These are phyloP conservation scores for Echinarachnius parma DNA, from an alignment of 53 echinoderm and acorn worm genomes.

Conservation along the genomic window DNA sequence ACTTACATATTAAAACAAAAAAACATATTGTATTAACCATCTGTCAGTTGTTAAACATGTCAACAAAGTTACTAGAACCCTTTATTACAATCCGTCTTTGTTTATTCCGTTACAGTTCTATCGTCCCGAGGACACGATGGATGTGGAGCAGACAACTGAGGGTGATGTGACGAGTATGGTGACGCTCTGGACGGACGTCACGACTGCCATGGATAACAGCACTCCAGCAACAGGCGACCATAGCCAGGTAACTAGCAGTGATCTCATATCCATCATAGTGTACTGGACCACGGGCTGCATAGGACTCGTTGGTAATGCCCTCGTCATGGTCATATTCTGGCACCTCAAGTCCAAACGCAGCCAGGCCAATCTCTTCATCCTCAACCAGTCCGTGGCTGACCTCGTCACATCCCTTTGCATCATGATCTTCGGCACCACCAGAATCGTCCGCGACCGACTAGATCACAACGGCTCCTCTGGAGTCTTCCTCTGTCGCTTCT, in stretches of 20 bases:
- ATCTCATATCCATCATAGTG: slow-evolving; percentile 26
- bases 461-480: slow-evolving; percentile 46
- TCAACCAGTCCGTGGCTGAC: slow-evolving; percentile 77
- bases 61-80: too few relatives aligned
- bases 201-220: background rate
- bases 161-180: too few relatives aligned
- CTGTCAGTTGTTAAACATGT: too few relatives aligned
- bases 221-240: slow-evolving; percentile 12
- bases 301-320: slow-evolving; percentile 65
- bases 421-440: slow-evolving; percentile 64
- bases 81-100: too few relatives aligned
- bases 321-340: slow-evolving; percentile 71
- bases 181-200: background rate
- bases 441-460: slow-evolving; percentile 34
- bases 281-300: slow-evolving; percentile 62
- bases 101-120: too few relatives aligned
- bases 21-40: too few relatives aligned
- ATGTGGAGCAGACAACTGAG: too few relatives aligned
- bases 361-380: slow-evolving; percentile 73
- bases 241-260: slow-evolving; percentile 23
- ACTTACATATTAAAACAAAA: too few relatives aligned
- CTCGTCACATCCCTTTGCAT: slow-evolving; percentile 62
- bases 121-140: too few relatives aligned
- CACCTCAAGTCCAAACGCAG: slow-evolving; percentile 53
- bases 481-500: slow-evolving; percentile 78